These are phyloP conservation scores for Calcarius lapponicus DNA, from an alignment of 2,797 vertebrate genomes.

Conservation along the genomic window DNA sequence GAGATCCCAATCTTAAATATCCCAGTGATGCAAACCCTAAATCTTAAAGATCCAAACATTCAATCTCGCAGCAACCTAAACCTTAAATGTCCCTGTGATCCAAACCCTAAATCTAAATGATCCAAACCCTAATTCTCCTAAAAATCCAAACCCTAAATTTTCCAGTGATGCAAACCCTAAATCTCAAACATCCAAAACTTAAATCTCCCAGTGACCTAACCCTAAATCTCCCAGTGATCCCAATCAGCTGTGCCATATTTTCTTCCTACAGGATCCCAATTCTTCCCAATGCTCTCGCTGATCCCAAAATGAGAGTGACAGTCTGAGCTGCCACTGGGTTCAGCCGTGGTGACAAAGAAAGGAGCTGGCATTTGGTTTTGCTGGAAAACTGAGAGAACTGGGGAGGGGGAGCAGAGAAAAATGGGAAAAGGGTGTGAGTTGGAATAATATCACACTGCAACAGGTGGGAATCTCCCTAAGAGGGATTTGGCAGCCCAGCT, in stretches of 20 bases:
- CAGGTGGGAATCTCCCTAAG: not conserved
- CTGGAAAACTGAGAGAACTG: not conserved
- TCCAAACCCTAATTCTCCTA: not conserved
- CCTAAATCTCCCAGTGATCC: not conserved
- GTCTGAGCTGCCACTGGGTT: not conserved
- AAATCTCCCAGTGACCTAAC: no score
- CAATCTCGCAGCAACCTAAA: no score
- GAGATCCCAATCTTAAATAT: not conserved
- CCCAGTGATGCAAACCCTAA: not conserved
- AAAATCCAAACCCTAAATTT: not conserved
- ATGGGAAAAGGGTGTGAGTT: not conserved
- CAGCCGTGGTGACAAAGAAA: not conserved
- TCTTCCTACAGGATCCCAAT: not conserved
- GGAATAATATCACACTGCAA: no score
- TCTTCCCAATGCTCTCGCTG: not conserved
- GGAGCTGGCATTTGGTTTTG: not conserved
- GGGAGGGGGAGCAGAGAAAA: not conserved
- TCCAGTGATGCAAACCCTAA: no score
- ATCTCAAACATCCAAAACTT: not conserved
- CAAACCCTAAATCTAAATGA: not conserved
- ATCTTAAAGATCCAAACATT: no score
- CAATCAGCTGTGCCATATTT: not conserved
- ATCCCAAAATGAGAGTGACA: not conserved
- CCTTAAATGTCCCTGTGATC: no score
- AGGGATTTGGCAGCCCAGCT: not conserved